phyloP scores from a whole-genome alignment of 2,113 vertebrate species.

The Chaetorhynchus papuensis region DNA sequence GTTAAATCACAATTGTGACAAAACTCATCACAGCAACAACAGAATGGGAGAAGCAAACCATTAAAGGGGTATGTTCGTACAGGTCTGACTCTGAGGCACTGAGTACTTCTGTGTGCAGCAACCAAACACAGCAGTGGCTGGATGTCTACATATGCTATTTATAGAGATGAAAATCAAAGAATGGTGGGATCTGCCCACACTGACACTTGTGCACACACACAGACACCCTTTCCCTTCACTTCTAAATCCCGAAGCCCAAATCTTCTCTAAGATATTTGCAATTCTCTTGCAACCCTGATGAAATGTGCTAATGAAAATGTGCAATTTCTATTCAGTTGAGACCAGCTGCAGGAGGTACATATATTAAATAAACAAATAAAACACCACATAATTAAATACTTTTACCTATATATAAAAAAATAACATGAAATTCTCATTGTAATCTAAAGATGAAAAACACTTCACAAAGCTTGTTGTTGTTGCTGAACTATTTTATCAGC shows the following conservation, averaged over 20 bases:
- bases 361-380: not conserved
- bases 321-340: not conserved
- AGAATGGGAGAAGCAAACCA: not conserved
- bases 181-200: not conserved
- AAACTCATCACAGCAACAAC: not conserved
- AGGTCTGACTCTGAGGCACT: not conserved
- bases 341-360: not conserved
- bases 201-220: not conserved
- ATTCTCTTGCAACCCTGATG: not conserved
- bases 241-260: not conserved
- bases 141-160: not conserved
- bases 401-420: not conserved
- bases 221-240: not conserved
- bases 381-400: not conserved
- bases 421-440: not conserved
- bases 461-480: not conserved
- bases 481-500: not conserved
- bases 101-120: not conserved
- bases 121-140: not conserved
- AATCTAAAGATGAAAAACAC: not conserved
- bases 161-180: not conserved
- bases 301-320: not conserved
- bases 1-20: not conserved
- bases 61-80: not conserved
- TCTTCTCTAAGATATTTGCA: not conserved